phyloP scores from a whole-genome alignment of 92 coral and sea anemone genomes.

The Pocillopora grandis region DNA sequence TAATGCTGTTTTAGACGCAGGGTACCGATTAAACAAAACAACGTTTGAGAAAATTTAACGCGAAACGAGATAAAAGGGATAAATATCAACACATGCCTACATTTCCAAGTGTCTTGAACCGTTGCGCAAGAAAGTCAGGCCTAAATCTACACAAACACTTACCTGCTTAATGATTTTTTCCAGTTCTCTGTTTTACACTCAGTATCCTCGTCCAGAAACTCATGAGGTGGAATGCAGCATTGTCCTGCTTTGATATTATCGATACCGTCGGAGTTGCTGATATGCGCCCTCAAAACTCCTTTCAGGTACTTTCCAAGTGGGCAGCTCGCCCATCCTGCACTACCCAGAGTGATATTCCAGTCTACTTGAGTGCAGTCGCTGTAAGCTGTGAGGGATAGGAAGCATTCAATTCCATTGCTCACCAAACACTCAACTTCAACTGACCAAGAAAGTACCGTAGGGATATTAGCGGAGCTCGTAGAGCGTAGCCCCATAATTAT shows the following conservation, averaged over 20 bases:
- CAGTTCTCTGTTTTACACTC: constrained; percentile 13
- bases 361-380: background rate
- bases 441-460: too few relatives aligned
- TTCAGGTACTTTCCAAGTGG: constrained; percentile 15
- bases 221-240: constrained; percentile 22
- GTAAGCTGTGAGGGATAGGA: background rate
- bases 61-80: too few relatives aligned
- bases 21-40: too few relatives aligned
- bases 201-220: constrained; percentile 8
- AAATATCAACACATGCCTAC: too few relatives aligned
- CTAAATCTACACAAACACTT: background rate
- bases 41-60: too few relatives aligned
- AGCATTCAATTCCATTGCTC: too few relatives aligned
- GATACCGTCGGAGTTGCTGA: background rate
- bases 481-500: too few relatives aligned
- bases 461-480: too few relatives aligned
- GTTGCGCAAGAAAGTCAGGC: too few relatives aligned
- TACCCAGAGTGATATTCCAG: background rate
- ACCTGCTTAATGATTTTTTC: constrained; percentile 29
- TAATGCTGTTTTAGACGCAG: too few relatives aligned
- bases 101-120: too few relatives aligned
- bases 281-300: constrained; percentile 2
- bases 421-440: too few relatives aligned
- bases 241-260: background rate
- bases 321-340: constrained; percentile 27